These are phyloP conservation scores for Theocolax elegans DNA, from an alignment of 1,140 invertebrate species.

Conservation along the genomic window DNA sequence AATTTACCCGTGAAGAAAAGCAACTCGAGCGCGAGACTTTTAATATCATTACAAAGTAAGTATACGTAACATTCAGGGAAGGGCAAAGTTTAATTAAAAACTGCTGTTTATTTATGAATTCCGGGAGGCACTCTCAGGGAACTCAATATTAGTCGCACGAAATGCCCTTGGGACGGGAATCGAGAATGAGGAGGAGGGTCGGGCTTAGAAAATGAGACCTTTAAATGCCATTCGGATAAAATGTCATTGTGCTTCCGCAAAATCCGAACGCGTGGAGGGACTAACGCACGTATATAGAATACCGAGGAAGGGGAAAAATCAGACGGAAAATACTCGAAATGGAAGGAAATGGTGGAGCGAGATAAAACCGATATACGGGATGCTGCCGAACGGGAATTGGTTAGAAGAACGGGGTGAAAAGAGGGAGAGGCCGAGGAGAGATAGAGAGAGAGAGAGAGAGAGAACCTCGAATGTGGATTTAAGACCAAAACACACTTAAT, in stretches of 20 bases:
- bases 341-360: too few species aligned
- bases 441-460: too few species aligned
- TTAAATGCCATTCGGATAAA: slow-evolving; percentile 17
- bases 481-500: too few species aligned
- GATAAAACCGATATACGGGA: too few species aligned
- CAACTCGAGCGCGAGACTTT: background rate
- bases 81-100: slow-evolving; percentile 27
- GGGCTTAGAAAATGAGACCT: background rate
- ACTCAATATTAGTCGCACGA: slow-evolving; percentile 11
- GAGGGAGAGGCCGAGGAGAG: too few species aligned
- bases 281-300: too few species aligned
- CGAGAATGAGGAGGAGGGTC: background rate
- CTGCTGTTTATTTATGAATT: slow-evolving; percentile 12
- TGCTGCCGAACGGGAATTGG: too few species aligned
- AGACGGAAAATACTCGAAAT: too few species aligned
- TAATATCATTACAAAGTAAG: slow-evolving; percentile 18
- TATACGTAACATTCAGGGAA: background rate
- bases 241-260: background rate
- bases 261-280: too few species aligned
- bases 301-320: too few species aligned
- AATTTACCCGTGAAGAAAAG: background rate
- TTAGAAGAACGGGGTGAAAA: too few species aligned
- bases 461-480: too few species aligned
- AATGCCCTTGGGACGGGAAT: slow-evolving; percentile 10
- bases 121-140: background rate